phyloP scores from a whole-genome alignment of 2,888 invertebrate genomes.

The Subacronicta megacephala region DNA sequence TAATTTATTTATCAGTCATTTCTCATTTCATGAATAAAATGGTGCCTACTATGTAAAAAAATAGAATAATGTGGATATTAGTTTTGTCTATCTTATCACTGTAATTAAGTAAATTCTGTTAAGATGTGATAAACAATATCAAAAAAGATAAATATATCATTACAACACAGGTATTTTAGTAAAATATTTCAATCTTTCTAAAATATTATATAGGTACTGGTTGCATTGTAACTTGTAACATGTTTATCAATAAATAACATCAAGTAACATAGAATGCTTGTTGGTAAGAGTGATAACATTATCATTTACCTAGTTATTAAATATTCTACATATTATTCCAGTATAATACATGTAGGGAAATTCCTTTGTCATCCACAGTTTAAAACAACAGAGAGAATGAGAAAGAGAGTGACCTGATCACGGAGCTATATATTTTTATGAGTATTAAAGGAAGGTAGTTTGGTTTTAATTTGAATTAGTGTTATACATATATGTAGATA shows the following conservation, averaged over 20 bases:
- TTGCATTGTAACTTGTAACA: constrained; percentile 42
- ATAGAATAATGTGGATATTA: too few species aligned
- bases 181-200: constrained; percentile 19
- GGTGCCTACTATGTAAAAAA: too few species aligned
- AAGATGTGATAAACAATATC: constrained; percentile 7
- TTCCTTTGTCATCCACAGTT: constrained; percentile 21
- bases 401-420: too few species aligned
- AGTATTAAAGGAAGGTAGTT: background rate
- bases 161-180: constrained; percentile 35
- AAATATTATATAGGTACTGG: constrained; percentile 19
- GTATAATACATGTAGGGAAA: constrained; percentile 16
- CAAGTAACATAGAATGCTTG: constrained; percentile 27
- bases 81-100: too few species aligned
- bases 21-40: too few species aligned
- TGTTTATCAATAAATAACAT: constrained; percentile 44
- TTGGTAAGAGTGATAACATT: constrained; percentile 43
- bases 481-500: too few species aligned
- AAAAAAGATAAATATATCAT: constrained; percentile 36
- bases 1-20: too few species aligned
- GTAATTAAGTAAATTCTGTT: too few species aligned
- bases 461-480: background rate
- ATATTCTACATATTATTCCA: constrained; percentile 36
- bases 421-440: too few species aligned
- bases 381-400: too few species aligned
- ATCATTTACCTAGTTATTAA: constrained; percentile 22